Evolutionary conservation across 2,888 invertebrate species (phyloP).

Genomic region (Hemithea aestivaria): DNA sequence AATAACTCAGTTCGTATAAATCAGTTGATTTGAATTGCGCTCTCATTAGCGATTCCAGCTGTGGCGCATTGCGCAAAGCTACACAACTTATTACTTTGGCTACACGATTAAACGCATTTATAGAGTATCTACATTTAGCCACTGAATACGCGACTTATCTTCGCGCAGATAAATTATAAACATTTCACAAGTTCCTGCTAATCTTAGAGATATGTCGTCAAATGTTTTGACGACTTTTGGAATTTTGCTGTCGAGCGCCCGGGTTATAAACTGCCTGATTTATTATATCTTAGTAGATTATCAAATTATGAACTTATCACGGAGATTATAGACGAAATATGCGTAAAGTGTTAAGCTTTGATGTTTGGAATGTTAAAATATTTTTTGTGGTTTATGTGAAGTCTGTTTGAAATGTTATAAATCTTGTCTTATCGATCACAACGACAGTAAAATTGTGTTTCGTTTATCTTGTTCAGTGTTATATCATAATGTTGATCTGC

Average conservation of each 20-base stretch:
- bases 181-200: conserved; percentile 34
- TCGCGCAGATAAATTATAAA: conserved; percentile 44
- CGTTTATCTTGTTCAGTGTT: too few relatives aligned
- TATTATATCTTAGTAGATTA: conserved; percentile 33
- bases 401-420: conserved; percentile 28
- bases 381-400: conserved; percentile 29
- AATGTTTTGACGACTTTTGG: conserved; percentile 23
- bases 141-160: conserved; percentile 50
- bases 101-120: conserved; percentile 58
- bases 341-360: conserved; percentile 28
- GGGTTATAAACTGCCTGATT: conserved; percentile 38
- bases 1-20: conserved; percentile 76
- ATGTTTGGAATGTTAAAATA: conserved; percentile 29
- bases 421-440: conserved; percentile 29
- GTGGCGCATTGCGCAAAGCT: conserved; percentile 56
- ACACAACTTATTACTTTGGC: conserved; percentile 76
- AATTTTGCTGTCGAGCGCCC: conserved; percentile 22
- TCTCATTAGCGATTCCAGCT: conserved; percentile 72
- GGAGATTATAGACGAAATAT: conserved; percentile 28
- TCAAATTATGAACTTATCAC: conserved; percentile 27
- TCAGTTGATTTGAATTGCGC: conserved; percentile 74
- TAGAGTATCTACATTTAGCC: conserved; percentile 47
- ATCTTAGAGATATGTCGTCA: conserved; percentile 24
- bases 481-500: too few relatives aligned
- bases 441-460: conserved; percentile 1